Base-by-base conservation (phyloP, 2,888 invertebrate species). In the Lottia scabra region DNA sequence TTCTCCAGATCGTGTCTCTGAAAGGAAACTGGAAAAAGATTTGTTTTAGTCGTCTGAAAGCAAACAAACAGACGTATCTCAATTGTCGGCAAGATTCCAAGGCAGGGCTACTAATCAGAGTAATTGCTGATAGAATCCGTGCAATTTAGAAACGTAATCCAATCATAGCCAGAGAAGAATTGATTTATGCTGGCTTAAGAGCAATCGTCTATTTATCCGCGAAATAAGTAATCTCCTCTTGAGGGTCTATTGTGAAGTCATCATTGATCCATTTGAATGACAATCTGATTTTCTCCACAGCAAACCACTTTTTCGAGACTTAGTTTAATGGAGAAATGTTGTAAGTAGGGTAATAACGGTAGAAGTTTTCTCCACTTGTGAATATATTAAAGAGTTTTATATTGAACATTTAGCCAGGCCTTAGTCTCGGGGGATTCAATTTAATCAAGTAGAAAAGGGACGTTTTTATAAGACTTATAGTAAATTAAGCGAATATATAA, bases 201-300 rank as follows among this genome's bases (percentile, higher is more conserved):
- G 71, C 63, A 67, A 71, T 45, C 44, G 43, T 71, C 71, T 71
- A 71, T 71, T 71, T 71, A 71, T 71, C 71, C 67, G 67, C 71
- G 19, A 63, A 71, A 71, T 71, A 67, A 71, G 63, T 67, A 67
- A 38, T 27, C 65, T 56, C 23, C 23, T 23, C 56, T 56, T 23
- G 56, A 56, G 56, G 56, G 23, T 56, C 56, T 23, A 56, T 56
- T 56, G 56, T 56, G 23, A 56, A 56, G 56, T 23, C 56, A 56
- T 56, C 56, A 56, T 56, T 56, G 56, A 56, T 56, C 56, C 19
- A 56, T 56, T 56, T 56, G 56, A 56, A 56, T 56, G 56, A 56
- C 56, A 56, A 56, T 56, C 56, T 56, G 56, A 56, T 56, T 56
- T 19, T 56, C 56, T 56, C 56, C 56, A 56, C 56, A 23, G 19